phyloP scores from a whole-genome alignment of 2,797 vertebrate species.

The Leptatherina wallacei region DNA sequence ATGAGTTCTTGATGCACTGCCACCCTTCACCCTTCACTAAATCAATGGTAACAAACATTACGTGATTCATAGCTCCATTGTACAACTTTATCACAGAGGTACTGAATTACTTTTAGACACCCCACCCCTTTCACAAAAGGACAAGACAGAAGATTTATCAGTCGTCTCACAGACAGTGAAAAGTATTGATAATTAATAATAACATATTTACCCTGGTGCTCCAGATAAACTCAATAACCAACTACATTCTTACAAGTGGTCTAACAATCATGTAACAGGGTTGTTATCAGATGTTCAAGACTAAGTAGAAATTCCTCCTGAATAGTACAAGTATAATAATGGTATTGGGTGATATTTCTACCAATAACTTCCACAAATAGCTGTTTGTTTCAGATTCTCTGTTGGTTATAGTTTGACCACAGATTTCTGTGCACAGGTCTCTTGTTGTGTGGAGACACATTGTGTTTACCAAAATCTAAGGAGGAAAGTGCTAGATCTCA shows the following conservation, averaged over 20 bases:
- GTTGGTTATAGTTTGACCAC: not conserved
- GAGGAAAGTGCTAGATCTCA: not conserved
- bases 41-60: constrained; percentile 62
- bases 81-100: constrained; percentile 55
- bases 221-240: constrained; percentile 25
- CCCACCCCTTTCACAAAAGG: constrained; percentile 28
- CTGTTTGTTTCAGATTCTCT: not conserved
- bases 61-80: constrained; percentile 57
- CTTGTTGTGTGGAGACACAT: not conserved
- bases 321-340: not conserved
- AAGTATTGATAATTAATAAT: constrained; percentile 49
- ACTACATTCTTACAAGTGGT: constrained; percentile 20
- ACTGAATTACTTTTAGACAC: constrained; percentile 49
- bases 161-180: constrained; percentile 32
- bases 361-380: not conserved
- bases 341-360: not conserved
- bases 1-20: constrained; percentile 59
- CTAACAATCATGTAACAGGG: constrained; percentile 15
- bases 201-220: constrained; percentile 33
- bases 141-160: constrained; percentile 48
- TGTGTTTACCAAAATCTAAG: too few species aligned
- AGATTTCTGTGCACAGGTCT: not conserved
- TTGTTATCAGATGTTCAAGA: constrained; percentile 27
- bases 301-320: not conserved
- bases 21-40: constrained; percentile 55